Conservation (phyloP, 2,888 invertebrate genomes). For the Noctua comes region DNA sequence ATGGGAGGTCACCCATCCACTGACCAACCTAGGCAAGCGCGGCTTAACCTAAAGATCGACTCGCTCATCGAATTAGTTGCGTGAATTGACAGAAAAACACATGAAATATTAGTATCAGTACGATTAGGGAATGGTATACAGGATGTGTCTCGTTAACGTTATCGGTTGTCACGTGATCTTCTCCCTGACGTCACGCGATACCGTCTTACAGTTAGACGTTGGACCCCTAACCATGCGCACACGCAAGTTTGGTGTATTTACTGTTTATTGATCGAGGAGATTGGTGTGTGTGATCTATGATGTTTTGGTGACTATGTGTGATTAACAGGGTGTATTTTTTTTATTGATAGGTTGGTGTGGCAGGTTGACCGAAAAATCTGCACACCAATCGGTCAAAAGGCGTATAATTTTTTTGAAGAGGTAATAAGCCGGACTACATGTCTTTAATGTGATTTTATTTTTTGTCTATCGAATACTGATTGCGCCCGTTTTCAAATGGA, state of each 20-base stretch:
- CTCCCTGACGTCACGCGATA: slow-evolving; percentile 47
- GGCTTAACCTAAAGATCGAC: no score
- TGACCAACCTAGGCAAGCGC: no score
- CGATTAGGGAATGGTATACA: not conserved
- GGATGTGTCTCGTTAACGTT: slow-evolving; percentile 50
- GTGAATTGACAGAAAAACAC: no score
- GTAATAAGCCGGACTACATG: no score
- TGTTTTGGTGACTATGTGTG: slow-evolving; percentile 2
- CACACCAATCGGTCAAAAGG: no score
- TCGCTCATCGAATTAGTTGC: not conserved
- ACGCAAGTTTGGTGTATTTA: slow-evolving; percentile 31
- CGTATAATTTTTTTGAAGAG: no score
- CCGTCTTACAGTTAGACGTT: slow-evolving; percentile 27
- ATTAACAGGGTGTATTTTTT: not conserved
- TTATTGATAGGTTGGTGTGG: no score
- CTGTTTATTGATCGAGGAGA: slow-evolving; percentile 37
- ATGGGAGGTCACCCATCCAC: no score
- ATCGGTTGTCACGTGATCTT: slow-evolving; percentile 43
- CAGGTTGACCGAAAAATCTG: no score
- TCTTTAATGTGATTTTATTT: no score
- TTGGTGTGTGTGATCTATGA: slow-evolving; percentile 29
- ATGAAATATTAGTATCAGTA: not conserved
- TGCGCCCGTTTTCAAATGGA: no score
- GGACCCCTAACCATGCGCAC: slow-evolving; percentile 31
- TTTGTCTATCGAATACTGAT: no score